A percentile compares a stretch with the other conserved stretches of the same genome.
phyloP scores from a whole-genome alignment of 2,113 vertebrate species.

The Butorides virescens region DNA sequence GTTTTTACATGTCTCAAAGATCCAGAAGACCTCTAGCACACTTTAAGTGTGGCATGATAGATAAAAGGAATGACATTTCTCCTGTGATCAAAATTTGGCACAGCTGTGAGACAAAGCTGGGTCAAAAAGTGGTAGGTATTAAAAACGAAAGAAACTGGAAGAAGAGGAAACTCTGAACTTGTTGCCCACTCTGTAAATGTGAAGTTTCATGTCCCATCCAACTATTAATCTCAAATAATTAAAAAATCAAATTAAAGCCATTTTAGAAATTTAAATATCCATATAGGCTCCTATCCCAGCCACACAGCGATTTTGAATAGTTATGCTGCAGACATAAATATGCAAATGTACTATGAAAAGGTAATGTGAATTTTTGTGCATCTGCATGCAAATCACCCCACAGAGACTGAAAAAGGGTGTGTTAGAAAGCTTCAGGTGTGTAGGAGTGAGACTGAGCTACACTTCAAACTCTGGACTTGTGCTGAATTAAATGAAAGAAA shows the following conservation, averaged over 20 bases:
- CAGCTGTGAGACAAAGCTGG: fast-evolving
- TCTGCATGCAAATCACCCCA: not conserved
- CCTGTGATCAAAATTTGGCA: not conserved
- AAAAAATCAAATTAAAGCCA: not conserved
- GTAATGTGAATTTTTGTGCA: not conserved
- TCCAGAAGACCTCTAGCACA: not conserved
- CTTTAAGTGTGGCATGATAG: not conserved
- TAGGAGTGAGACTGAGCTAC: not conserved
- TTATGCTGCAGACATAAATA: not conserved
- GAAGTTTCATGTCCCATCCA: not conserved
- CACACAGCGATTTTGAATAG: not conserved
- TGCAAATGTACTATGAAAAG: not conserved
- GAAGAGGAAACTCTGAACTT: not conserved
- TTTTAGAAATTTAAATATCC: not conserved
- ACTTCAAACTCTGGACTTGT: not conserved
- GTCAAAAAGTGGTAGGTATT: not conserved
- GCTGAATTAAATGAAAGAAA: not conserved
- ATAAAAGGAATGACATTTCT: not conserved
- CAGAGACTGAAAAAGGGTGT: not conserved
- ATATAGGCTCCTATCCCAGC: not conserved
- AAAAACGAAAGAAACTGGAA: fast-evolving
- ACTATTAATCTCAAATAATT: not conserved
- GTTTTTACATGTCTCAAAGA: not conserved
- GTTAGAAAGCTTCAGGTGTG: not conserved
- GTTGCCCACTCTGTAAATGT: not conserved